Evolutionary conservation across 2,797 vertebrate genomes (phyloP).

Genomic region (Otus scops): DNA sequence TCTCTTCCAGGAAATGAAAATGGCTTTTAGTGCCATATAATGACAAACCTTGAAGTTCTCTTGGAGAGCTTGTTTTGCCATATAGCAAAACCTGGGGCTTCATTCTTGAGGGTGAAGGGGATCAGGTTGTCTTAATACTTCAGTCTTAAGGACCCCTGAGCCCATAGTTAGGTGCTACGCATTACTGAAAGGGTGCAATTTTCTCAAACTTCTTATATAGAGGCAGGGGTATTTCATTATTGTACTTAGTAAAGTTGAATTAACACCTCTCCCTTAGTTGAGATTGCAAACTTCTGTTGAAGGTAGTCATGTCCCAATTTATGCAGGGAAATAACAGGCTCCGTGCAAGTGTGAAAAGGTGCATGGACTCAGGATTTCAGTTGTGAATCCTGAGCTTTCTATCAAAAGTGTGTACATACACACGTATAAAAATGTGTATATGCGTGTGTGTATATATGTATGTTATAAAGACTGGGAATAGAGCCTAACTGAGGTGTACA

Average conservation of each 20-base stretch:
- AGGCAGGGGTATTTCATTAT: not conserved
- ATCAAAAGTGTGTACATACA: rapidly evolving
- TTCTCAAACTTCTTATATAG: not conserved
- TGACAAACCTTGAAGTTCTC: not conserved
- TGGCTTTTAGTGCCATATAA: not conserved
- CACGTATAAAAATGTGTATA: not conserved
- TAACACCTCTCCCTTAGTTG: not conserved
- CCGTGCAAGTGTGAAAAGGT: not conserved
- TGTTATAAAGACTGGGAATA: not conserved
- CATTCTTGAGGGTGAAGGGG: not conserved
- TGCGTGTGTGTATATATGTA: not conserved
- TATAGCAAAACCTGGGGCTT: not conserved
- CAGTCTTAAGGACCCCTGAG: not conserved
- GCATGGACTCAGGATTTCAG: not conserved
- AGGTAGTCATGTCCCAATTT: not conserved
- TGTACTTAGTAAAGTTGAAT: not conserved
- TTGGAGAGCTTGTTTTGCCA: not conserved
- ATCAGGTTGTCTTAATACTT: not conserved
- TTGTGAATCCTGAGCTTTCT: not conserved
- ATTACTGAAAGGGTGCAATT: not conserved
- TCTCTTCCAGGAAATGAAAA: not conserved
- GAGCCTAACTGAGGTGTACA: not conserved
- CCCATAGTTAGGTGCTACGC: not conserved
- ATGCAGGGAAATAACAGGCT: not conserved
- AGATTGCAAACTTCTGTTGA: not conserved